Evolutionary conservation across 2,797 vertebrate genomes (phyloP).

Genomic region (Neomorphus geoffroyi): DNA sequence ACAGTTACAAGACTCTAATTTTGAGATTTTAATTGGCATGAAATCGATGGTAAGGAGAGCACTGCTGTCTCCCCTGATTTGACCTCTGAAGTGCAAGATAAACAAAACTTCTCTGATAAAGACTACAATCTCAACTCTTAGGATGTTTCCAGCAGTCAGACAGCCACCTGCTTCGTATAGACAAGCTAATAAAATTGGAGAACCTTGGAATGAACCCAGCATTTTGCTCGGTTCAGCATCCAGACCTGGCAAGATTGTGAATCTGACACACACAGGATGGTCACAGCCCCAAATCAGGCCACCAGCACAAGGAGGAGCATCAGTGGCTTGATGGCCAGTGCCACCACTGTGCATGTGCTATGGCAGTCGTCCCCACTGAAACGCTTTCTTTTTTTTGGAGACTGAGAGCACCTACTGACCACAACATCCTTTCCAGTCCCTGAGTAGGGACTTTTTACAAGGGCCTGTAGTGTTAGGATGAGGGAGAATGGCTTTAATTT

Average conservation of each 20-base stretch:
- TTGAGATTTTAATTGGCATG: background rate
- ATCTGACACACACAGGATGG: background rate
- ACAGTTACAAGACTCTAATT: background rate
- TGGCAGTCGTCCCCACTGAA: background rate
- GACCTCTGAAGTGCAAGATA: background rate
- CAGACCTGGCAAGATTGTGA: background rate
- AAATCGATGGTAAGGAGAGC: background rate
- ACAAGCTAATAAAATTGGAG: background rate
- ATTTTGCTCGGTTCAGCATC: background rate
- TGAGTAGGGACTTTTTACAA: no score
- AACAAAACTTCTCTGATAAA: background rate
- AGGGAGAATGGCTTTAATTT: no score
- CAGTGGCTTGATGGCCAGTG: accelerated
- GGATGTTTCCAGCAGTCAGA: background rate
- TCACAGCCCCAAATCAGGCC: background rate
- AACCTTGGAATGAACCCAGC: background rate
- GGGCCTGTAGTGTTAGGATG: no score
- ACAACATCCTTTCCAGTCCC: background rate
- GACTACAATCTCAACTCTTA: background rate
- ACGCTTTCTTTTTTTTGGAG: background rate
- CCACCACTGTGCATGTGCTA: background rate
- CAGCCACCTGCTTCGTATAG: background rate
- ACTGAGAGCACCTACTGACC: background rate
- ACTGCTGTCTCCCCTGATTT: background rate
- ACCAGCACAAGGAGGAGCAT: background rate